These are phyloP conservation scores for Eupeodes latifasciatus DNA, from an alignment of 2,888 invertebrate species.

Conservation along the genomic window DNA sequence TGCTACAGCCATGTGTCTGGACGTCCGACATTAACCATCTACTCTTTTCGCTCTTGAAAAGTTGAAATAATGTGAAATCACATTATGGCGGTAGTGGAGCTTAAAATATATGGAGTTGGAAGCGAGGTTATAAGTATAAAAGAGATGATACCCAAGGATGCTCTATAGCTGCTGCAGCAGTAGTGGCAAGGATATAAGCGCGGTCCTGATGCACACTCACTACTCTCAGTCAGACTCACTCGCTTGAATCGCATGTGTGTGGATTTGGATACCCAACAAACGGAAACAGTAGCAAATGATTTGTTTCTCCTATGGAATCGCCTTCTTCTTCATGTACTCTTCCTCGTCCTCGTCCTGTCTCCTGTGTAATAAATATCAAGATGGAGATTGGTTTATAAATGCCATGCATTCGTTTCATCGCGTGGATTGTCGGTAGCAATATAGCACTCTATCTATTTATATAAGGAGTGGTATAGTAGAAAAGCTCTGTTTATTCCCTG, in stretches of 20 bases:
- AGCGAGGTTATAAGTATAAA: neutral
- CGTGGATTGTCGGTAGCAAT: conserved; percentile 51
- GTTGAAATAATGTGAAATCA: conserved; percentile 71
- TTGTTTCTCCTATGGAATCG: conserved; percentile 66
- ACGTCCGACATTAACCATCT: conserved; percentile 71
- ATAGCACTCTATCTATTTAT: neutral
- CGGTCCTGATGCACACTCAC: conserved; percentile 17
- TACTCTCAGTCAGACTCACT: neutral
- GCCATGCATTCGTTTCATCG: conserved; percentile 69
- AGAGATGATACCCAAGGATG: conserved; percentile 23
- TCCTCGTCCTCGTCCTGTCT: conserved; percentile 47
- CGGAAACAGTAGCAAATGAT: conserved; percentile 75
- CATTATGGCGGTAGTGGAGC: conserved; percentile 45
- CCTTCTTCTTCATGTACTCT: conserved; percentile 13
- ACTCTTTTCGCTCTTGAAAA: conserved; percentile 57
- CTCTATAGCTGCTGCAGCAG: conserved; percentile 5
- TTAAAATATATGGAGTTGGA: neutral
- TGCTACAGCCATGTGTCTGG: conserved; percentile 69
- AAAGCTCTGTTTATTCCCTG: conserved; percentile 4
- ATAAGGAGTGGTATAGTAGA: neutral
- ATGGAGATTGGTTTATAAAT: conserved; percentile 76
- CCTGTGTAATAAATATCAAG: conserved; percentile 75
- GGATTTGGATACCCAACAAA: conserved; percentile 28
- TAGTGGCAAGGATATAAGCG: conserved; percentile 15
- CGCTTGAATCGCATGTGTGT: conserved; percentile 34